Evolutionary conservation across 2,888 invertebrate genomes (phyloP).

Genomic region (Pteria penguin): DNA sequence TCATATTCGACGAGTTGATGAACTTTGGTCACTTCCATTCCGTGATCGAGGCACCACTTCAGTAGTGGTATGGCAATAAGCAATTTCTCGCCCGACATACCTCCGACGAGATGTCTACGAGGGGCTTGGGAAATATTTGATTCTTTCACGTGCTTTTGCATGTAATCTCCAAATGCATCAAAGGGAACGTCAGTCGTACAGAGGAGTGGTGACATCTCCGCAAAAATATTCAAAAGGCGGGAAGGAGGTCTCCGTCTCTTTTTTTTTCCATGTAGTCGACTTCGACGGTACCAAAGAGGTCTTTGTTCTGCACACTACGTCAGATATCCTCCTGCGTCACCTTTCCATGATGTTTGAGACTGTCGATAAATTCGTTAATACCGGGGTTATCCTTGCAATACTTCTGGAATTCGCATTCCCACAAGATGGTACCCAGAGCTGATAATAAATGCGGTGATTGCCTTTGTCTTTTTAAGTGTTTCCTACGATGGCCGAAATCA

Average conservation of each 20-base stretch:
- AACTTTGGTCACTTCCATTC: conserved; percentile 40
- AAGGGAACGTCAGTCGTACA: conserved; percentile 8
- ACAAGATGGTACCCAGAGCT: background rate
- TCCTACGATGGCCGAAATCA: too few relatives aligned
- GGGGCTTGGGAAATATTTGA: conserved; percentile 4
- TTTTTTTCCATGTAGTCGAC: conserved; percentile 4
- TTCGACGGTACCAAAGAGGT: conserved; percentile 23
- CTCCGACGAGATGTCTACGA: conserved; percentile 23
- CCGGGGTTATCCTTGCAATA: background rate
- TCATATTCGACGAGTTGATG: conserved; percentile 45
- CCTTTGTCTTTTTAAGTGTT: too few relatives aligned
- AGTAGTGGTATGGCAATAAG: conserved; percentile 21
- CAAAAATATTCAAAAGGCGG: conserved; percentile 10
- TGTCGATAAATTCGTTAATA: too few relatives aligned
- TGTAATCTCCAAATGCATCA: conserved; percentile 3
- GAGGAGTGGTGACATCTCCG: conserved; percentile 13
- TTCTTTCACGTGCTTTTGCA: conserved; percentile 9
- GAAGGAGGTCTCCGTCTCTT: background rate
- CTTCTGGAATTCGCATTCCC: conserved; percentile 25
- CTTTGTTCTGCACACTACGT: background rate
- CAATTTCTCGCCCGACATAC: conserved; percentile 15
- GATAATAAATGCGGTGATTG: background rate
- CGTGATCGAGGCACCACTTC: conserved; percentile 40
- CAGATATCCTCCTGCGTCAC: conserved; percentile 18
- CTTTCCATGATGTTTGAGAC: background rate